Conservation (phyloP, 1,140 invertebrate genomes). For the Monochamus saltuarius region DNA sequence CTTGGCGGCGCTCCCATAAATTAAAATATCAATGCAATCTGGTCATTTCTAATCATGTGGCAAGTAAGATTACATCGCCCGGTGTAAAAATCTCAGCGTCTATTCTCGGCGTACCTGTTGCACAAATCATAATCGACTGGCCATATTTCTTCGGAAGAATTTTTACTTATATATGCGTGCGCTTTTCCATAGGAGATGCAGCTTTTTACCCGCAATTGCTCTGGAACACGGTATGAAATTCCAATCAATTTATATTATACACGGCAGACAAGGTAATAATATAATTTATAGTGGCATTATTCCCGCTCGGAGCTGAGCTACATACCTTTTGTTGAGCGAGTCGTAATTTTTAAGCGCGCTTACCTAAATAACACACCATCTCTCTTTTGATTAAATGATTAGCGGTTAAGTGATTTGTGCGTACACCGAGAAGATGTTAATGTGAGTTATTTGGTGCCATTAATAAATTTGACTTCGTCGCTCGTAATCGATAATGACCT, state of each 20-base stretch:
- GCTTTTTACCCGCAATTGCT: conserved; percentile 48
- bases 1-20: no score
- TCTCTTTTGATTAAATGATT: conserved; percentile 38
- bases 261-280: conserved; percentile 52
- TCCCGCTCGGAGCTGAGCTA: conserved; percentile 37
- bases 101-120: conserved; percentile 24
- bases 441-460: conserved; percentile 33
- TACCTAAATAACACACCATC: conserved; percentile 40
- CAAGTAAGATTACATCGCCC: conserved; percentile 1
- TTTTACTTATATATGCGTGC: conserved; percentile 44
- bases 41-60: neutral
- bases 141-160: conserved; percentile 38
- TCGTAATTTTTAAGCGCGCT: conserved; percentile 41
- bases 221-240: conserved; percentile 51
- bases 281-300: conserved; percentile 52
- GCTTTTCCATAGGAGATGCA: conserved; percentile 44
- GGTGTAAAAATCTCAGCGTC: conserved; percentile 14
- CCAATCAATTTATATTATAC: conserved; percentile 53
- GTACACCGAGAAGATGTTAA: conserved; percentile 36
- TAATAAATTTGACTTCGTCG: conserved; percentile 24
- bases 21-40: no score
- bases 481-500: neutral
- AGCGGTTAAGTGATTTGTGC: conserved; percentile 35
- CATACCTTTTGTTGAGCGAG: conserved; percentile 44
- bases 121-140: conserved; percentile 47